phyloP scores from a whole-genome alignment of 2,888 invertebrate genomes.

The Drosophila sordidapex region DNA sequence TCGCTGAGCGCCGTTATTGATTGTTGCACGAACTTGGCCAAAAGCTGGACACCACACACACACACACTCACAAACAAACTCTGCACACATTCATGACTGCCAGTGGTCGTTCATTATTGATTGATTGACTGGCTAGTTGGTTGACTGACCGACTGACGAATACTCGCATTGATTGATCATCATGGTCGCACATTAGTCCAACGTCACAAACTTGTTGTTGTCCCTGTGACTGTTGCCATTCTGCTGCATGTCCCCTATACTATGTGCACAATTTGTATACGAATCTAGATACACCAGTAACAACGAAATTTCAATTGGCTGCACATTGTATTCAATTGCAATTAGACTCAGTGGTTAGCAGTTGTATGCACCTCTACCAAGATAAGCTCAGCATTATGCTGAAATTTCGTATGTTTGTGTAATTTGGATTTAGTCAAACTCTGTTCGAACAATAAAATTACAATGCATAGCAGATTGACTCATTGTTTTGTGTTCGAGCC shows the following conservation, averaged over 20 bases:
- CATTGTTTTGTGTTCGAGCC: neutral
- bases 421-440: neutral
- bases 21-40: conserved; percentile 50
- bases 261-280: neutral
- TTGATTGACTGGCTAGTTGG: conserved; percentile 63
- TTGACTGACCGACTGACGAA: conserved; percentile 64
- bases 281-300: neutral
- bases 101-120: conserved; percentile 50
- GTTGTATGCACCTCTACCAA: neutral
- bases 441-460: neutral
- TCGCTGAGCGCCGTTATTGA: conserved; percentile 53
- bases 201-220: conserved; percentile 28
- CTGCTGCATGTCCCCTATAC: conserved; percentile 1
- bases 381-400: neutral
- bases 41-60: conserved; percentile 22
- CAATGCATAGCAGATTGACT: neutral
- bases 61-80: neutral
- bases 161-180: conserved; percentile 63
- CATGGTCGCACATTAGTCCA: conserved; percentile 46
- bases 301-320: neutral
- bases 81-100: neutral
- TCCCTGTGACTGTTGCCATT: conserved; percentile 11
- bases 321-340: neutral
- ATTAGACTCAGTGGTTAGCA: neutral
- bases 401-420: neutral